A percentile compares a stretch with the other conserved stretches of the same genome.
These are phyloP conservation scores for Salvelinus fontinalis DNA, from an alignment of 2,113 vertebrate species.

Conservation along the genomic window DNA sequence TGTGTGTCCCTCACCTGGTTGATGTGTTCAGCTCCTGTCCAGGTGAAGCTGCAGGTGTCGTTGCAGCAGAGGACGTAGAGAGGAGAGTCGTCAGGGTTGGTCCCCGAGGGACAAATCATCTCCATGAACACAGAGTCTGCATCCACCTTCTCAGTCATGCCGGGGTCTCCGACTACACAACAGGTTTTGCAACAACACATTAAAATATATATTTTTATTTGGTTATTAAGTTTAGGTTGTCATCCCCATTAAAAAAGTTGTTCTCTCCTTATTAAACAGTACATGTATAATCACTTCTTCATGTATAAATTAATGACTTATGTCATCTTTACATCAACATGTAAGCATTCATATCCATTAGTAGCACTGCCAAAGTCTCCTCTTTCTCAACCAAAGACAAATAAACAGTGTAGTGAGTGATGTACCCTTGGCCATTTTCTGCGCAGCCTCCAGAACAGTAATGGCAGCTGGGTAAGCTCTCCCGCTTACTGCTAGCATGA, in stretches of 20 bases:
- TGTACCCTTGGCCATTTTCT: constrained; percentile 97
- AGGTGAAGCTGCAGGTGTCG: constrained; percentile 98
- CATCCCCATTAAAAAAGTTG: no score
- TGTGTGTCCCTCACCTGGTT: constrained; percentile 81
- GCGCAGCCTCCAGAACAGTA: constrained; percentile 95
- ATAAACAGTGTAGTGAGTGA: background rate
- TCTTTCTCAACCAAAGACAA: background rate
- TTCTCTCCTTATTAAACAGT: no score
- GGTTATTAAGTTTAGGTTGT: constrained; percentile 36
- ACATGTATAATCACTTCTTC: no score
- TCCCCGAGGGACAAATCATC: constrained; percentile 97
- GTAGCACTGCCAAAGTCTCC: background rate
- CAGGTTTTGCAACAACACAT: constrained; percentile 56
- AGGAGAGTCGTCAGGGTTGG: constrained; percentile 98
- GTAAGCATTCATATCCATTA: background rate
- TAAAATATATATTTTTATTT: constrained; percentile 41
- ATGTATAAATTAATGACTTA: background rate
- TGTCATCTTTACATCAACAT: background rate
- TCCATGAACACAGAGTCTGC: constrained; percentile 97
- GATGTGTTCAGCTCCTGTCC: constrained; percentile 98
- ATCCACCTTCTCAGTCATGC: constrained; percentile 91
- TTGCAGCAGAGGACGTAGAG: constrained; percentile 98
- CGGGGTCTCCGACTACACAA: constrained; percentile 67
- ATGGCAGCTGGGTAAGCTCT: constrained; percentile 98
- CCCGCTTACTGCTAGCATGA: constrained; percentile 97